Conservation (phyloP, 2,797 vertebrate species). For the Podarcis lilfordi region DNA sequence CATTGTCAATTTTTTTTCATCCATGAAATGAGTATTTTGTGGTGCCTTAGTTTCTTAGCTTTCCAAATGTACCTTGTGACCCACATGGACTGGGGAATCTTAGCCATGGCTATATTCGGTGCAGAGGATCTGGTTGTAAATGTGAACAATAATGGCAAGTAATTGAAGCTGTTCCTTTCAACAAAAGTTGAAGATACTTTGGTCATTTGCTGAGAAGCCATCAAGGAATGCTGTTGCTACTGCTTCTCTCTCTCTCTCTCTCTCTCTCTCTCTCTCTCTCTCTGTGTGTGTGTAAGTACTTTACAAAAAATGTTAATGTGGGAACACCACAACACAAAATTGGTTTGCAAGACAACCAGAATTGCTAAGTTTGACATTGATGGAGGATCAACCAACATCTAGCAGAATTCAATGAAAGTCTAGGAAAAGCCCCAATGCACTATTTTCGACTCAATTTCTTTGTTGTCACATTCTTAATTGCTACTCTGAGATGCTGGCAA, state of each 20-base stretch:
- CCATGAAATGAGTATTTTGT: too few relatives aligned
- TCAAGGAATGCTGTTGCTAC: background rate
- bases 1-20: too few relatives aligned
- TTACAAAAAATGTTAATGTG: background rate
- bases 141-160: background rate
- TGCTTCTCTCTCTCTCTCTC: too few relatives aligned
- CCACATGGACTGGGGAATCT: too few relatives aligned
- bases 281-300: background rate
- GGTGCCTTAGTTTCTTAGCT: too few relatives aligned
- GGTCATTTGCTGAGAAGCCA: background rate
- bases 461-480: background rate
- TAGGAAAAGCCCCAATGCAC: background rate
- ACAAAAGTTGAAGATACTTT: background rate
- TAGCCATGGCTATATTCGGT: too few relatives aligned
- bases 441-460: background rate
- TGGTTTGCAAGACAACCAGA: background rate
- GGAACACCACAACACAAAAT: background rate
- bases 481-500: background rate
- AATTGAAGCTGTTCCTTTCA: background rate
- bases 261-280: too few relatives aligned
- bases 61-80: too few relatives aligned
- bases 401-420: background rate
- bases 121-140: background rate
- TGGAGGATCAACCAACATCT: background rate
- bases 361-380: background rate